These are phyloP conservation scores for Conger conger DNA, from an alignment of 2,113 vertebrate species.

Conservation along the genomic window DNA sequence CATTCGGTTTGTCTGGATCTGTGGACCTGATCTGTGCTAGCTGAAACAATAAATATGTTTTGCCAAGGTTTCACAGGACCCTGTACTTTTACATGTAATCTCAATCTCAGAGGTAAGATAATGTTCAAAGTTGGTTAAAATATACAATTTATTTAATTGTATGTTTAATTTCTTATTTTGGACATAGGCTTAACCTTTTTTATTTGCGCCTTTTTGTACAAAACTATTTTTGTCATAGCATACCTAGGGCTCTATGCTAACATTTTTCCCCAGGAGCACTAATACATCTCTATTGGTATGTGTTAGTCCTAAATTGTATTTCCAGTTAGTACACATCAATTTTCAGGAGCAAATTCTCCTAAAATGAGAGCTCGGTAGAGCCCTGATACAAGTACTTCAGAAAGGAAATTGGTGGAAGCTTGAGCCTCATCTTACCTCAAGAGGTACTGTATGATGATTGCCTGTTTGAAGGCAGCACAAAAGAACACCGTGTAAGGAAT, in stretches of 20 bases:
- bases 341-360: too few species aligned
- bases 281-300: too few species aligned
- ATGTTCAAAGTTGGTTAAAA: not conserved
- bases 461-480: not conserved
- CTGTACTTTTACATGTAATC: not conserved
- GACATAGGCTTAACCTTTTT: not conserved
- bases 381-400: not conserved
- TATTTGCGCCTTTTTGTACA: not conserved
- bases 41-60: not conserved
- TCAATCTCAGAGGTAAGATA: not conserved
- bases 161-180: not conserved
- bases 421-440: not conserved
- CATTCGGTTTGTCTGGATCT: not conserved
- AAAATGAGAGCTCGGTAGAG: too few species aligned
- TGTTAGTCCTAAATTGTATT: too few species aligned
- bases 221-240: not conserved
- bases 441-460: not conserved
- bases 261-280: too few species aligned
- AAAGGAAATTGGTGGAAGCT: not conserved
- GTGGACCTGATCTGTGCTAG: not conserved
- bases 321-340: too few species aligned
- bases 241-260: too few species aligned
- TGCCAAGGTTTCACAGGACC: not conserved
- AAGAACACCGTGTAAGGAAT: not conserved
- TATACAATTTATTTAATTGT: not conserved